A percentile compares a stretch with the other conserved stretches of the same genome.
These are phyloP conservation scores for Pituophis catenifer DNA, from an alignment of 2,113 vertebrate genomes.

Conservation along the genomic window DNA sequence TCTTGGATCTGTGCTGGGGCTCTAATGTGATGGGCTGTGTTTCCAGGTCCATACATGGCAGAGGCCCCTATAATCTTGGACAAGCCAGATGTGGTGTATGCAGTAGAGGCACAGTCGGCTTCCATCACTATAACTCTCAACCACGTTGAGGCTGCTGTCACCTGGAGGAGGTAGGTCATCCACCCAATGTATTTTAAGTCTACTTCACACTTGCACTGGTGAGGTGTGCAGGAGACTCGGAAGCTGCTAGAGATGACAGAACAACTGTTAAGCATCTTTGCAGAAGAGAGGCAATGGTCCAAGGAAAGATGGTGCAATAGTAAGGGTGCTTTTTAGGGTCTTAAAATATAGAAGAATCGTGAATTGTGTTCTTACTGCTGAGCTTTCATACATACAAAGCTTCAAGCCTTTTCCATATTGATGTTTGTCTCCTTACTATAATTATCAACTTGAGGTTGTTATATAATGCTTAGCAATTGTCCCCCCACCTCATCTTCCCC, in stretches of 20 bases:
- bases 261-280: neutral
- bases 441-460: neutral
- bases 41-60: slow-evolving; percentile 82
- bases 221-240: neutral
- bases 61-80: slow-evolving; percentile 86
- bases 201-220: neutral
- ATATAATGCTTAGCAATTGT: neutral
- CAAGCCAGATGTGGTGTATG: slow-evolving; percentile 86
- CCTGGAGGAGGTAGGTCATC: slow-evolving; percentile 86
- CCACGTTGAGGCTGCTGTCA: slow-evolving; percentile 82
- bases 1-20: neutral
- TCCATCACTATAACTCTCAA: slow-evolving; percentile 87
- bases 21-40: neutral
- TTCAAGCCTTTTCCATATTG: neutral
- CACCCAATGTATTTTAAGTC: neutral
- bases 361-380: neutral
- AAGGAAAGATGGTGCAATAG: neutral
- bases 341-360: neutral
- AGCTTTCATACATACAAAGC: neutral
- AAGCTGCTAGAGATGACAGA: neutral
- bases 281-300: too few relatives aligned
- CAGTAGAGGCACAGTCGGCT: slow-evolving; percentile 88
- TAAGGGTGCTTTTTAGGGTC: neutral
- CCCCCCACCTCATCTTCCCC: neutral
- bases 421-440: neutral